Conservation (phyloP, 2,888 invertebrate species). For the Geophilus truncorum region DNA sequence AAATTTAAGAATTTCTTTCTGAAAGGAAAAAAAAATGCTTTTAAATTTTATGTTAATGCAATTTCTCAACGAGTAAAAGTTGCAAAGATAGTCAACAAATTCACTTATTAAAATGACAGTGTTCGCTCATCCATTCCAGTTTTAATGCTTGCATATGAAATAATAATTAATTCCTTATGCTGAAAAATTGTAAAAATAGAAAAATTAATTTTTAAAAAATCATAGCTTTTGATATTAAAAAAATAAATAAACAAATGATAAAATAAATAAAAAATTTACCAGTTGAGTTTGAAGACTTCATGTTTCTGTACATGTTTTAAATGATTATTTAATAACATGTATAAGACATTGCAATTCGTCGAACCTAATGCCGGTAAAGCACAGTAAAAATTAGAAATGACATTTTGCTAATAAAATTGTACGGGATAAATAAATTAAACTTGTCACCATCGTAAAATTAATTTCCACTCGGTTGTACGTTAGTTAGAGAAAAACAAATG, state of each 20-base stretch:
- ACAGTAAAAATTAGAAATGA: no score
- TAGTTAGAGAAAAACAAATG: neutral
- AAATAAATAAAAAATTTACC: neutral
- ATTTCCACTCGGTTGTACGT: neutral
- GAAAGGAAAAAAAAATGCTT: neutral
- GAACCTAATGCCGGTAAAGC: no score
- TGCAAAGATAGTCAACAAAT: constrained; percentile 7
- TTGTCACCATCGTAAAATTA: neutral
- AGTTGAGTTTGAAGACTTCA: neutral
- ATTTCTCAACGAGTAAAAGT: neutral
- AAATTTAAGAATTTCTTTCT: neutral
- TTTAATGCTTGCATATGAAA: neutral
- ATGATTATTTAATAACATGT: no score
- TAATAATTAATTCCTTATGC: neutral
- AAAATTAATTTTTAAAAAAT: no score
- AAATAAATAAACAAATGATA: neutral
- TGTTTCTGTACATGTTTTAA: no score
- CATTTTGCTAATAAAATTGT: no score
- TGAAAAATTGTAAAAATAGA: no score
- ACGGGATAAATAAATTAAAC: neutral
- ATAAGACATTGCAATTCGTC: no score
- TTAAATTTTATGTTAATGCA: neutral
- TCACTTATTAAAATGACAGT: neutral
- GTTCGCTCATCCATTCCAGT: neutral
- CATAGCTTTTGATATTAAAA: neutral